Percentiles rank a stretch among this genome's conserved stretches.
Conservation (phyloP, 23 tunicate genomes). For the Diplosoma virens region DNA sequence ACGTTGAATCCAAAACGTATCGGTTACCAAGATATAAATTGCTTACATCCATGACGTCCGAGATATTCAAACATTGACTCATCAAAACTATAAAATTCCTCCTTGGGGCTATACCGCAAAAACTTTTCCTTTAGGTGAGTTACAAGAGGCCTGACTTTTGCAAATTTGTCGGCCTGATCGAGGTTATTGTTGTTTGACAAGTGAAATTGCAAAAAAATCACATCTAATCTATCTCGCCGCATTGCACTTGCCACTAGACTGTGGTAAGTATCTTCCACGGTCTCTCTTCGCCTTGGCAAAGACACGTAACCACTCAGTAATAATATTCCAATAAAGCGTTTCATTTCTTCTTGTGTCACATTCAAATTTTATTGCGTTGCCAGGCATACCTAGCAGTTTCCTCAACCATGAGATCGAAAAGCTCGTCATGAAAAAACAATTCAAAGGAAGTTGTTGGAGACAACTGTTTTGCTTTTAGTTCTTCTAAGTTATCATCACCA, state of each 20-base stretch:
- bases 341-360: neutral
- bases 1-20: neutral
- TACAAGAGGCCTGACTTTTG: constrained; percentile 15
- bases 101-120: neutral
- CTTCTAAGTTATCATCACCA: no score
- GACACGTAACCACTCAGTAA: neutral
- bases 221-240: constrained; percentile 1
- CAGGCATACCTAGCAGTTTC: neutral
- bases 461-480: no score
- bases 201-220: neutral
- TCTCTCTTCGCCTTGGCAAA: constrained; percentile 7
- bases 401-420: neutral
- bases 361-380: neutral
- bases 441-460: no score
- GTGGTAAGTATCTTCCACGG: neutral
- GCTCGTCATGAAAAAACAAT: no score
- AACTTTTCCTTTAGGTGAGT: constrained; percentile 2
- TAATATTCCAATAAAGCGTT: constrained; percentile 15
- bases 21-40: neutral
- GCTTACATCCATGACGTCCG: constrained; percentile 31
- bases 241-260: neutral
- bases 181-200: constrained; percentile 12
- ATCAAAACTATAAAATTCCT: constrained; percentile 19
- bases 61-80: constrained; percentile 20
- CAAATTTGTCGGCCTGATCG: constrained; percentile 1